Evolutionary conservation across 2,113 vertebrate species (phyloP).

Genomic region (Pheucticus melanocephalus): DNA sequence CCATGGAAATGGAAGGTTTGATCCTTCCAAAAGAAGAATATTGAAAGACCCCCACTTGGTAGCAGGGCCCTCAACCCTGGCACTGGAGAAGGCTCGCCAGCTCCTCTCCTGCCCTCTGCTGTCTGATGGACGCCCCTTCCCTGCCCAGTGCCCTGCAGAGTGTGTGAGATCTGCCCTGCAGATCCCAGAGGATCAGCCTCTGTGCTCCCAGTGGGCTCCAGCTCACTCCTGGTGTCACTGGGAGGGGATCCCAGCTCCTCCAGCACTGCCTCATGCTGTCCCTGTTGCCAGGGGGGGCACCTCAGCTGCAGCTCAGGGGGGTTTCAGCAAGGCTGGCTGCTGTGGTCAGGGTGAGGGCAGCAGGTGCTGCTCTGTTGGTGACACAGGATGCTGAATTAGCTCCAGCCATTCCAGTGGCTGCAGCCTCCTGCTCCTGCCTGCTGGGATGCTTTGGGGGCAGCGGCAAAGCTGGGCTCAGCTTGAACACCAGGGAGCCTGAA

Average conservation of each 20-base stretch:
- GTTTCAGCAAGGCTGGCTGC: not conserved
- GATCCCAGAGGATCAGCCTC: accelerated
- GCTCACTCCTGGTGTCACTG: accelerated
- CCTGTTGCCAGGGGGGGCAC: not conserved
- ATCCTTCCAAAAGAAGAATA: not conserved
- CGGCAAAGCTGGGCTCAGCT: not conserved
- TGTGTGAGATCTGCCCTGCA: too few relatives aligned
- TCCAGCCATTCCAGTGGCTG: not conserved
- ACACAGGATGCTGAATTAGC: too few relatives aligned
- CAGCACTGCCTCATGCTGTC: accelerated
- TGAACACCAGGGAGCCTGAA: not conserved
- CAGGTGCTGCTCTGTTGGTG: not conserved
- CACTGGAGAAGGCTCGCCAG: accelerated
- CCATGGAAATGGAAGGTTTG: not conserved
- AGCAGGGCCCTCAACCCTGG: not conserved
- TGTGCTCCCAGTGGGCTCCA: not conserved
- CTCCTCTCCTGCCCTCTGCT: not conserved
- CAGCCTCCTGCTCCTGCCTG: not conserved
- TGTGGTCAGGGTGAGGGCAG: not conserved
- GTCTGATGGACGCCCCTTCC: accelerated
- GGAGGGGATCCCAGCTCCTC: not conserved
- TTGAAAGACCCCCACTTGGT: not conserved
- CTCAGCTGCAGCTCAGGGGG: accelerated
- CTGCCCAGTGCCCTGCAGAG: not conserved
- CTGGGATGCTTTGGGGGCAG: not conserved